phyloP scores from a whole-genome alignment of 2,113 vertebrate species.

The Megaceryle torquata region DNA sequence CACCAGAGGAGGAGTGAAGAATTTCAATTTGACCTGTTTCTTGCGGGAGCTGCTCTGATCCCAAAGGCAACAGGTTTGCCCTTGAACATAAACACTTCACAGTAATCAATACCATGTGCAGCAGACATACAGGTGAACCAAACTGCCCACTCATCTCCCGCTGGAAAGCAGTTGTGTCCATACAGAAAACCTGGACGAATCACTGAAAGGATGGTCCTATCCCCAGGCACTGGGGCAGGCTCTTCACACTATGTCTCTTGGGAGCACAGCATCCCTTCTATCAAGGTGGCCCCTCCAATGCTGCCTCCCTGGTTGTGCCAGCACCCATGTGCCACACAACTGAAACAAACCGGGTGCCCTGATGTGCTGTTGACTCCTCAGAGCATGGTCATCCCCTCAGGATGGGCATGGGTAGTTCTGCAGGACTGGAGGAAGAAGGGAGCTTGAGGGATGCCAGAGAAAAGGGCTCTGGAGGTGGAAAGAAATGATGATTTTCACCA shows the following conservation, averaged over 20 bases:
- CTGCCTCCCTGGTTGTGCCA: not conserved
- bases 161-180: not conserved
- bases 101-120: not conserved
- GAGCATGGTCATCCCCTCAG: fast-evolving
- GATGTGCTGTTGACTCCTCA: not conserved
- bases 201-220: not conserved
- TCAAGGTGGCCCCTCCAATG: not conserved
- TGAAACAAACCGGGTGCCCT: not conserved
- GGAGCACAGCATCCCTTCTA: not conserved
- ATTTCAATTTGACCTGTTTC: not conserved
- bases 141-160: not conserved
- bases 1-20: not conserved
- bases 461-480: not conserved
- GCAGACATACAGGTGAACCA: not conserved
- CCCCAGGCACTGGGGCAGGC: not conserved
- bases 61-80: not conserved
- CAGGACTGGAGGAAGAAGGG: not conserved
- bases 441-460: not conserved
- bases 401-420: not conserved
- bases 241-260: fast-evolving
- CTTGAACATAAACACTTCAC: not conserved
- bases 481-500: not conserved
- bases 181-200: not conserved
- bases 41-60: not conserved
- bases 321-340: not conserved